A percentile compares a stretch with the other conserved stretches of the same genome.
phyloP scores from a whole-genome alignment of 1,140 invertebrate species.

The Sesamia nonagrioides region DNA sequence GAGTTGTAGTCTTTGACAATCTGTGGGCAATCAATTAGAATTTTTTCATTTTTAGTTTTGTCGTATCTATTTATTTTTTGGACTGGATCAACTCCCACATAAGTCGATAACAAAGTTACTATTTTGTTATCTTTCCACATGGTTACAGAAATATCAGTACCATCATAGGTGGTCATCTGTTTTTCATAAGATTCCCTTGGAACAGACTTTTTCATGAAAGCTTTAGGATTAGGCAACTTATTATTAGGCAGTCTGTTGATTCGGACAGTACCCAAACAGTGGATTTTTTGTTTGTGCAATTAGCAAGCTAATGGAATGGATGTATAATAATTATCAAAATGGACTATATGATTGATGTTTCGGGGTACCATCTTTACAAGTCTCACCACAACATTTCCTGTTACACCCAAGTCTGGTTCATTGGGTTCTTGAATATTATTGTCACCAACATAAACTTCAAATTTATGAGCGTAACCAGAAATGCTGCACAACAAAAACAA shows the following conservation, averaged over 20 bases:
- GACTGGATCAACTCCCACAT: slow-evolving; percentile 54
- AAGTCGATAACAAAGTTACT: slow-evolving; percentile 60
- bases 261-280: no score
- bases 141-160: no score
- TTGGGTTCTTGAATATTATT: slow-evolving; percentile 58
- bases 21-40: slow-evolving; percentile 56
- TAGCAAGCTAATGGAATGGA: not conserved
- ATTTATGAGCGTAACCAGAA: slow-evolving; percentile 64
- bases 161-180: slow-evolving; percentile 48
- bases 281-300: not conserved
- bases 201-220: slow-evolving; percentile 68
- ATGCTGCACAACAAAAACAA: slow-evolving; percentile 60
- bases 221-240: not conserved
- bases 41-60: slow-evolving; percentile 52
- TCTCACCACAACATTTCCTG: slow-evolving; percentile 56
- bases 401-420: slow-evolving; percentile 62
- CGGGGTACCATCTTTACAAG: not conserved
- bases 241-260: no score
- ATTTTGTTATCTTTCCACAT: slow-evolving; percentile 67
- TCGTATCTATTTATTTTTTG: slow-evolving; percentile 56
- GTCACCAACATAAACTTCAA: no score
- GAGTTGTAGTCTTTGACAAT: slow-evolving; percentile 59
- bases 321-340: slow-evolving; percentile 49
- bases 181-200: slow-evolving; percentile 67
- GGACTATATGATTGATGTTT: slow-evolving; percentile 16